phyloP scores from a whole-genome alignment of 2,888 invertebrate genomes.

The Mythimna vitellina region DNA sequence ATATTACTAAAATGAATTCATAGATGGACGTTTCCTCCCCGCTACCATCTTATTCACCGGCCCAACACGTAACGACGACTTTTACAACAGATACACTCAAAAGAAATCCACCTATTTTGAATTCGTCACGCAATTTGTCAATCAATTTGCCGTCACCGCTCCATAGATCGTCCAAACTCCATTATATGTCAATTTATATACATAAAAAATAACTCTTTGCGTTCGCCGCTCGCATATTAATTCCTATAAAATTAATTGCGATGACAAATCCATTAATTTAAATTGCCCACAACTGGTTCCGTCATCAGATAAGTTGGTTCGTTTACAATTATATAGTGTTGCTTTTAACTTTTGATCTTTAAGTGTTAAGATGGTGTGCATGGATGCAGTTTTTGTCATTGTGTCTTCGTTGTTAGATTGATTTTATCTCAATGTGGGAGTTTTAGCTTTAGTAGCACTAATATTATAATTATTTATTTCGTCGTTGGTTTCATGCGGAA shows the following conservation, averaged over 20 bases:
- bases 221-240: constrained; percentile 88
- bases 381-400: constrained; percentile 45
- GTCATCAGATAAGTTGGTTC: constrained; percentile 66
- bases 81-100: constrained; percentile 85
- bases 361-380: constrained; percentile 30
- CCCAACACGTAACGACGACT: constrained; percentile 77
- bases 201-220: constrained; percentile 83
- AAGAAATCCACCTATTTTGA: constrained; percentile 89
- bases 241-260: constrained; percentile 90
- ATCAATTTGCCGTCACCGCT: constrained; percentile 87
- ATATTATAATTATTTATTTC: constrained; percentile 4
- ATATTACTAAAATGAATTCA: neutral
- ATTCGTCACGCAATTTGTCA: constrained; percentile 91
- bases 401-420: constrained; percentile 6
- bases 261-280: constrained; percentile 90
- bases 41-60: constrained; percentile 61
- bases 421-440: constrained; percentile 33
- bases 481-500: neutral
- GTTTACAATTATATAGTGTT: constrained; percentile 54
- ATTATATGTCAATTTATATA: constrained; percentile 88
- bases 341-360: constrained; percentile 60
- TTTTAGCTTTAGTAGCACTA: constrained; percentile 4
- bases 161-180: constrained; percentile 82
- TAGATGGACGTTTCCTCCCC: constrained; percentile 30
- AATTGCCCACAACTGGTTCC: constrained; percentile 84